These are phyloP conservation scores for Athripsodes cinereus DNA, from an alignment of 2,888 invertebrate species.

Conservation along the genomic window DNA sequence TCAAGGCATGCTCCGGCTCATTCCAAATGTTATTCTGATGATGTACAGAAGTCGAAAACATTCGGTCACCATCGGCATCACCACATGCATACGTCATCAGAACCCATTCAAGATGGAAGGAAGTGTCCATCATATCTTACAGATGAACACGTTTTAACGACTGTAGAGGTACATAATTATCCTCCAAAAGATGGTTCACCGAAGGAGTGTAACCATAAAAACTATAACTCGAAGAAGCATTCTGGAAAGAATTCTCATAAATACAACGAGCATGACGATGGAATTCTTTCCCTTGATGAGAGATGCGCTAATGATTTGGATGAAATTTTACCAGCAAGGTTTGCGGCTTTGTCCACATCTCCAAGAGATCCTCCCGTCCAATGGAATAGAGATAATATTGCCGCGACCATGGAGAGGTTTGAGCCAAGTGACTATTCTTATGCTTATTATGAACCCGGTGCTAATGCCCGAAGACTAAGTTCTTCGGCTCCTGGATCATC, in stretches of 20 bases:
- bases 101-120: constrained; percentile 36
- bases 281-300: constrained; percentile 40
- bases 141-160: constrained; percentile 45
- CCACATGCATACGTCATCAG: constrained; percentile 33
- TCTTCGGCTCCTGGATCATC: constrained; percentile 57
- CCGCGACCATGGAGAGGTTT: constrained; percentile 59
- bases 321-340: constrained; percentile 47
- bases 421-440: constrained; percentile 74
- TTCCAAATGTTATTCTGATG: constrained; percentile 26
- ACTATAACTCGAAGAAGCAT: constrained; percentile 33
- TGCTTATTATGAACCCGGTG: constrained; percentile 72
- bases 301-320: constrained; percentile 47
- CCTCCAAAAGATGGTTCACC: constrained; percentile 51
- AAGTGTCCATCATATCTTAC: constrained; percentile 30
- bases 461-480: constrained; percentile 56
- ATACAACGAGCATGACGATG: constrained; percentile 41
- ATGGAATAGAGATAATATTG: constrained; percentile 59
- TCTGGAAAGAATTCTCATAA: constrained; percentile 42
- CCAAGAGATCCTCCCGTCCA: constrained; percentile 40
- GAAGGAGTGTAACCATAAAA: constrained; percentile 38
- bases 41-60: constrained; percentile 25
- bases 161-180: constrained; percentile 48
- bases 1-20: constrained; percentile 23
- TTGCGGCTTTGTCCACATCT: constrained; percentile 45
- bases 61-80: constrained; percentile 29